phyloP scores from a whole-genome alignment of 2,888 invertebrate genomes.

The Sycophila texana region DNA sequence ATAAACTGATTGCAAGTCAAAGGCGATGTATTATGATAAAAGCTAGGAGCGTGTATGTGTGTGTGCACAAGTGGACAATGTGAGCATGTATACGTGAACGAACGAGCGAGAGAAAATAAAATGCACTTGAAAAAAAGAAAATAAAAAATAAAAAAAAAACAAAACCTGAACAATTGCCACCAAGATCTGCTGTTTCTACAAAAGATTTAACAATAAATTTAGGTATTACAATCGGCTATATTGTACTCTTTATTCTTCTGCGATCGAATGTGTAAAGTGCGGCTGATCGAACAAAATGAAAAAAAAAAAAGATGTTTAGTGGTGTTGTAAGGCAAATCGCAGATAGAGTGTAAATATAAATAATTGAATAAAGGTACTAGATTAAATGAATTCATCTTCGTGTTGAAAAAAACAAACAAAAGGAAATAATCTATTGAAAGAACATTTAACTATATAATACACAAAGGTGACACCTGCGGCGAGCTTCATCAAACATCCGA shows the following conservation, averaged over 20 bases:
- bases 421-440: conserved; percentile 55
- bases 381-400: conserved; percentile 60
- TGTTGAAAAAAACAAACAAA: conserved; percentile 42
- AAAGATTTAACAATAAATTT: conserved; percentile 57
- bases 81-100: conserved; percentile 28
- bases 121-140: conserved; percentile 40
- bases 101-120: conserved; percentile 35
- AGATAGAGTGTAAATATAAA: conserved; percentile 69
- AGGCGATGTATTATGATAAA: conserved; percentile 61
- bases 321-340: conserved; percentile 55
- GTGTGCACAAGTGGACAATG: conserved; percentile 37
- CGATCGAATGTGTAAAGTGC: conserved; percentile 54
- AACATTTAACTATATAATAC: conserved; percentile 18
- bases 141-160: conserved; percentile 37
- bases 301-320: conserved; percentile 56
- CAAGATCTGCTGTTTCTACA: conserved; percentile 71
- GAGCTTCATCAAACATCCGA: conserved; percentile 53
- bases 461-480: conserved; percentile 34
- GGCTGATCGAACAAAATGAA: conserved; percentile 56
- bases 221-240: conserved; percentile 57
- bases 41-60: conserved; percentile 54
- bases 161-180: conserved; percentile 52
- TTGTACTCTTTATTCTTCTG: conserved; percentile 57
- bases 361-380: conserved; percentile 71
- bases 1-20: conserved; percentile 60